Percentiles rank a stretch among this genome's conserved stretches.
phyloP scores from a whole-genome alignment of 2,797 vertebrate genomes.

The Sebastes hopkinsi region DNA sequence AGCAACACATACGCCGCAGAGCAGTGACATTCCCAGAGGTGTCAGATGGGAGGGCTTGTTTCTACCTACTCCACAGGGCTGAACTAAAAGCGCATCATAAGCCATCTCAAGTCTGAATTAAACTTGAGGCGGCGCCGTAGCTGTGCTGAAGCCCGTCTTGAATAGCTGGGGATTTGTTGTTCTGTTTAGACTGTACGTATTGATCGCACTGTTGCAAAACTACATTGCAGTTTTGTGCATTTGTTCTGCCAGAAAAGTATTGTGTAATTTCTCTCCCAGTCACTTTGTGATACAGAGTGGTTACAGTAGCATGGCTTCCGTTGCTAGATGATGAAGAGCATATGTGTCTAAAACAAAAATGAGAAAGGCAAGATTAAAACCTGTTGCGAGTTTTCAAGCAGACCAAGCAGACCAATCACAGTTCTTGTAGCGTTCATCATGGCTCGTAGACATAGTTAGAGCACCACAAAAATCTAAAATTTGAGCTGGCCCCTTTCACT shows the following conservation, averaged over 20 bases:
- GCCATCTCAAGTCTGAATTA: constrained; percentile 35
- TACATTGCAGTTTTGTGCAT: constrained; percentile 23
- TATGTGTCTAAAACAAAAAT: neutral
- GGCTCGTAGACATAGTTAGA: neutral
- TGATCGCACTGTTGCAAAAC: constrained; percentile 11
- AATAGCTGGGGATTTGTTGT: constrained; percentile 15
- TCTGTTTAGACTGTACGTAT: neutral
- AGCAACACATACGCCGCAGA: constrained; percentile 46
- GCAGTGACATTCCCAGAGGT: constrained; percentile 54
- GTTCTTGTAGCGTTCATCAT: neutral
- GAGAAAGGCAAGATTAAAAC: constrained; percentile 22
- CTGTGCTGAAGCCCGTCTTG: neutral
- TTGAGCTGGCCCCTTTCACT: neutral
- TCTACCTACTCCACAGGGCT: constrained; percentile 39
- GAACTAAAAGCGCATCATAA: constrained; percentile 41
- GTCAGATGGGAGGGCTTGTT: constrained; percentile 53
- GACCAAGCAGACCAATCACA: constrained; percentile 6
- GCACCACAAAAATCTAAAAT: neutral
- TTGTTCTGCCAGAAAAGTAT: constrained; percentile 38
- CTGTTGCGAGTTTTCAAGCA: neutral
- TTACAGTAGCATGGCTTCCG: constrained; percentile 11
- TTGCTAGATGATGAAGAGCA: constrained; percentile 16
- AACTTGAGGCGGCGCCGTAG: constrained; percentile 1
- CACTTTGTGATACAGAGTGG: constrained; percentile 10
- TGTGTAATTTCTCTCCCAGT: constrained; percentile 41